A percentile compares a stretch with the other conserved stretches of the same genome.
Evolutionary conservation across 2,888 invertebrate species (phyloP).

Genomic region (Adelphocoris suturalis): DNA sequence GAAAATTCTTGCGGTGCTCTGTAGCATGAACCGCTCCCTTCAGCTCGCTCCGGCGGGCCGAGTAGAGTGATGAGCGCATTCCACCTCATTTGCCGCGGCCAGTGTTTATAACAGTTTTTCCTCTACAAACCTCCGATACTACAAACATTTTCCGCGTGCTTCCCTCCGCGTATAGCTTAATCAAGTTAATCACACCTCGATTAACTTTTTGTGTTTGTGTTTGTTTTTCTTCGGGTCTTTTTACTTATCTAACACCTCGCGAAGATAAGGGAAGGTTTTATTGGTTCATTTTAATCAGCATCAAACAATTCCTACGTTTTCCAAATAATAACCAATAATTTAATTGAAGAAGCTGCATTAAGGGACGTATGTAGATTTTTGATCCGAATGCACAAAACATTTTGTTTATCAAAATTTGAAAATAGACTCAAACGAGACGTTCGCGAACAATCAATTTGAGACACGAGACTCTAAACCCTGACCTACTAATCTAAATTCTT

Average conservation of each 20-base stretch:
- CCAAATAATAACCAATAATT: too few relatives aligned
- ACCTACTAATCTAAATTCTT: too few relatives aligned
- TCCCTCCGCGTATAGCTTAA: not conserved
- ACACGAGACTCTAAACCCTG: too few relatives aligned
- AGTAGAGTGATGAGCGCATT: slow-evolving; percentile 29
- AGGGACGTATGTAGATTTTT: too few relatives aligned
- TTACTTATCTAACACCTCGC: not conserved
- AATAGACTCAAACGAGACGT: too few relatives aligned
- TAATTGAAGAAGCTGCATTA: too few relatives aligned
- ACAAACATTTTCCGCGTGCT: slow-evolving; percentile 27
- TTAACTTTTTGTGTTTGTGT: slow-evolving; percentile 8
- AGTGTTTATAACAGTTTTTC: slow-evolving; percentile 42
- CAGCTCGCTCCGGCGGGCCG: slow-evolving; percentile 6
- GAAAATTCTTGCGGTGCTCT: slow-evolving; percentile 24
- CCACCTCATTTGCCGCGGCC: slow-evolving; percentile 25
- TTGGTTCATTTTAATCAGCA: too few relatives aligned
- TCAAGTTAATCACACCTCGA: slow-evolving; percentile 27
- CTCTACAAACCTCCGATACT: not conserved
- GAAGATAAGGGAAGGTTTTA: too few relatives aligned
- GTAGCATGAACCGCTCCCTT: not conserved
- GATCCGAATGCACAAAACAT: too few relatives aligned
- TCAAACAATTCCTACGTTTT: too few relatives aligned
- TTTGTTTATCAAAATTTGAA: too few relatives aligned
- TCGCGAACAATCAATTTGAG: too few relatives aligned
- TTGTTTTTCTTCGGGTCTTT: not conserved